These are phyloP conservation scores for Boloria selene DNA, from an alignment of 2,888 invertebrate species.

Conservation along the genomic window DNA sequence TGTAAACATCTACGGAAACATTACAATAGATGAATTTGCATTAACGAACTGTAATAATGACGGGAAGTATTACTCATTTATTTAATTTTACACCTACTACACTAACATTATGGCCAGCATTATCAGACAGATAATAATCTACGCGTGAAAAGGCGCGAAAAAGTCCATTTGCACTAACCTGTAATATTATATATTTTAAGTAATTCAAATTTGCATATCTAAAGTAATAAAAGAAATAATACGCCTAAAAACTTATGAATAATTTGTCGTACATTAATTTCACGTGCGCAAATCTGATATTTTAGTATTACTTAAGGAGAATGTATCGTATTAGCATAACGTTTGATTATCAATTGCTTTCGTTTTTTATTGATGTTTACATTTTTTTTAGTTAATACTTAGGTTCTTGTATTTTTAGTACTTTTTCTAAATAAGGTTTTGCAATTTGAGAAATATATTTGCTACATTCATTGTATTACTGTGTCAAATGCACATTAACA, in stretches of 20 bases:
- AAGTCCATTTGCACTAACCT: slow-evolving; percentile 32
- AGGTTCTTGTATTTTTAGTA: background rate
- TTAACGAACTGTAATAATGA: slow-evolving; percentile 44
- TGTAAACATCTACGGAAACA: slow-evolving; percentile 40
- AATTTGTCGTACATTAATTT: slow-evolving; percentile 26
- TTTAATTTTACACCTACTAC: slow-evolving; percentile 44
- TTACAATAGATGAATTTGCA: slow-evolving; percentile 43
- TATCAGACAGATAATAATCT: slow-evolving; percentile 43
- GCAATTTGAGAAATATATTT: no score
- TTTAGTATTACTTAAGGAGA: slow-evolving; percentile 13
- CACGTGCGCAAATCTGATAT: slow-evolving; percentile 16
- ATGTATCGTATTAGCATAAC: slow-evolving; percentile 1
- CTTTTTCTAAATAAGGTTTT: no score
- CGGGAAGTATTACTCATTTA: slow-evolving; percentile 48
- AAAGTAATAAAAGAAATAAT: slow-evolving; percentile 15
- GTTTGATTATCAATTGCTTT: slow-evolving; percentile 7
- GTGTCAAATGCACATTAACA: no score
- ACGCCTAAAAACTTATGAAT: slow-evolving; percentile 29
- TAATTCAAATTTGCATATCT: slow-evolving; percentile 25
- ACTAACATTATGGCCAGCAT: slow-evolving; percentile 36
- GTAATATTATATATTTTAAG: slow-evolving; percentile 24
- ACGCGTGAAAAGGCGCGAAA: slow-evolving; percentile 40
- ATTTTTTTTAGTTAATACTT: background rate
- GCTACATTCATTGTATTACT: no score
- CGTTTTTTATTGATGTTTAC: background rate